Evolutionary conservation across 2,797 vertebrate species (phyloP), one percentile per base, ranked within the genome.

Genomic region (Merluccius polli): DNA sequence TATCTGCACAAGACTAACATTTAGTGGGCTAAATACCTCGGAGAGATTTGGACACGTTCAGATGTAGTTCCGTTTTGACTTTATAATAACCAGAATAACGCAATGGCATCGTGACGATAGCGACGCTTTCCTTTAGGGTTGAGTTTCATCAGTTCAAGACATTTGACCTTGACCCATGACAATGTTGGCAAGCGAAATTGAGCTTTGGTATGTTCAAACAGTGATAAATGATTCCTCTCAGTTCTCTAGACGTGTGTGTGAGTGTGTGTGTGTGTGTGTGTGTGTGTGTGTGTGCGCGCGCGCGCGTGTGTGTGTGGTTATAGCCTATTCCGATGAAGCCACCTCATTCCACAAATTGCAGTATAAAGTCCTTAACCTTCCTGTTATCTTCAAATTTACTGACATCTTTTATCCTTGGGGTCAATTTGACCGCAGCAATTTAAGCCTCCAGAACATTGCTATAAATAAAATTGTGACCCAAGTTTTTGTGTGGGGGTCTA

Each of bases 131-230:
- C 15, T 65, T 65, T 65, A 35, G 6, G 16, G n/a, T 71, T 18
- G 21, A 12, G 70, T 35, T 71, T n/a, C 11, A 38, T 41, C 33
- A 72, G 33, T 38, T 41, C n/a, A 24, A n/a, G 33, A n/a, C 13
- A 38, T 71, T 72, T 72, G 70, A 72, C 70, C 70, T 72, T 72
- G 70, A 41, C 70, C 70, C n/a, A 36, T 71, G 10, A 38, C n/a
- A 70, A 35, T 70, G 21, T 70, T n/a, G 24, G 59, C 59, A 12
- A 65, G 27, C 21, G 1, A 59, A 9, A n/a, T 59, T 59, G 21
- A n/a, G 52, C 59, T 65, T 65, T 65, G 59, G 31, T 70, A 11
- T 70, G 69, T 70, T 27, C 27, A 6, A 32, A 30, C 68, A 31
- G 29, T 32, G 32, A 65, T 27, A 8, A 13, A 27, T 65, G 21